Evolutionary conservation across 2,888 invertebrate species (phyloP), one percentile per base, ranked within the genome.

Genomic region (Gnatocerus cornutus): DNA sequence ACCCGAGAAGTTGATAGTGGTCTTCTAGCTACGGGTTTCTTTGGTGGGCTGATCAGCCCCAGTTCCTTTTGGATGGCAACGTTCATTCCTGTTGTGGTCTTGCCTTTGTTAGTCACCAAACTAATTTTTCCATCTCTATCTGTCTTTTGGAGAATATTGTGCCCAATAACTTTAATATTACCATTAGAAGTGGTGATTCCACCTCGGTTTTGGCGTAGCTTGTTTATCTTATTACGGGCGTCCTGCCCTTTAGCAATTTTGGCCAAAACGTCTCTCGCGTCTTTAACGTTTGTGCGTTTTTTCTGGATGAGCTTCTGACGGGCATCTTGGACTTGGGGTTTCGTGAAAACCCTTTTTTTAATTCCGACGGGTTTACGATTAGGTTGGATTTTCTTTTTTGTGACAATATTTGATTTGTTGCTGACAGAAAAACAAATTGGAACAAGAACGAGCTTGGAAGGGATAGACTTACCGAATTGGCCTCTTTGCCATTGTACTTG

Each of bases 201-300:
- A 78, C 86, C 86, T 80, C 86, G 84, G 67, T 84, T 85, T 72
- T 87, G 87, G 71, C 91, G 86, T 52, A 93, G 84, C 79, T 91
- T 90, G 63, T 91, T 88, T 55, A 95, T 83, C 81, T 92, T 91
- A 55, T 90, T 85, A 46, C 94, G 88, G 5, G 94, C 93, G 86
- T 94, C 95, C 71, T 89, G 90, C 7, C 86, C 88, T 79, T 92
- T 92, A 0, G 93, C 92, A 76, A 92, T 90, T 84, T 93, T 90
- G 2, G 90, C 90, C 58, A 95, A 85, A 78, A 93, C 92, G 75
- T 95, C 95, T 69, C 95, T 87, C 0, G 95, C 95, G 87, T 95
- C 95, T 0, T 88, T 88, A 21, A 95, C 90, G 78, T 91, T 91
- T 52, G 88, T 89, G 53, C 94, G 88, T 80, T 93, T 93, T 79